Evolutionary conservation across 1,140 invertebrate species (phyloP), one percentile per base, ranked within the genome.

Genomic region (Cyrtorhinus lividipennis): DNA sequence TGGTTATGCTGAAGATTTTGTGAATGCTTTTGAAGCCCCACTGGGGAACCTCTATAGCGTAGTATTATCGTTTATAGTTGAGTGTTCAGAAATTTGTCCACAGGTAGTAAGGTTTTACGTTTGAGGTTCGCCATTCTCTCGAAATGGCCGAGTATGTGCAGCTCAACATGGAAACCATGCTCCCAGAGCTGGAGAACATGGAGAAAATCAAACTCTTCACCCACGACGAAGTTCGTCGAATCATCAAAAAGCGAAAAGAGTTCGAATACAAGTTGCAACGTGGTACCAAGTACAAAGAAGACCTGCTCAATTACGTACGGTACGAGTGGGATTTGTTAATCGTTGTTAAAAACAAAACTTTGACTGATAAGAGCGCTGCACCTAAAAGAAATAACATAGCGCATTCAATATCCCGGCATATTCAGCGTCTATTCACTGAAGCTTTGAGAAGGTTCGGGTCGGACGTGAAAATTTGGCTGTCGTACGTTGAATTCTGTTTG

Each of bases 61-160:
- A n/a, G n/a, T n/a, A n/a, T n/a, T n/a, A n/a, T n/a, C n/a, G n/a
- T n/a, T n/a, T n/a, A n/a, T n/a, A n/a, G n/a, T n/a, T n/a, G n/a
- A n/a, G n/a, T n/a, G n/a, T n/a, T n/a, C n/a, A n/a, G n/a, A n/a
- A n/a, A n/a, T n/a, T n/a, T n/a, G n/a, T n/a, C n/a, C n/a, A n/a
- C n/a, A n/a, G n/a, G n/a, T n/a, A n/a, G n/a, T n/a, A n/a, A n/a
- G n/a, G n/a, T n/a, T n/a, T n/a, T n/a, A n/a, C n/a, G n/a, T n/a
- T n/a, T n/a, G n/a, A n/a, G n/a, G n/a, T n/a, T n/a, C n/a, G n/a
- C n/a, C n/a, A n/a, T n/a, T n/a, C n/a, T n/a, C n/a, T n/a, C n/a
- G n/a, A n/a, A 10, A 88, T 88, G 86, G 85, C 85, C 2, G 86
- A 88, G 74, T 80, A 81, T 73, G 84, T 86, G 15, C 82, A 87